Base-by-base conservation (phyloP, 1,140 invertebrate genomes). In the Cotesia vestalis region DNA sequence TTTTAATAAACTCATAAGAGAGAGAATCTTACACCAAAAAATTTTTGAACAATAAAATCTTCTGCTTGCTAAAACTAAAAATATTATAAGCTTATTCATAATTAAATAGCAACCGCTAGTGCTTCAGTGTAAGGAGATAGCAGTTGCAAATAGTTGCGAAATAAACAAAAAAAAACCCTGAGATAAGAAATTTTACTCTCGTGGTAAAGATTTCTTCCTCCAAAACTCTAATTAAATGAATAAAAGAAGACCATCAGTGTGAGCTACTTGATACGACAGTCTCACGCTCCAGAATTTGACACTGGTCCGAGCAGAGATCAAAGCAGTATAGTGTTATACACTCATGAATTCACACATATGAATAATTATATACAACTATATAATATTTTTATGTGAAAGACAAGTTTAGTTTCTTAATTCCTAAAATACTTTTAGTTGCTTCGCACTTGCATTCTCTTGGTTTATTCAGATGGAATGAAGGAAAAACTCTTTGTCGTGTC, bases 201-300 rank as follows among this genome's bases (percentile, higher is more conserved):
- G 11, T 40, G 40, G 71, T 64, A 51, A 34, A 71, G 69, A 63
- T 71, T 17, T 8, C 60, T 53, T 53, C 68, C 59, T 62, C 17
- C 70, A 14, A 75, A 75, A 73, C 69, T 63, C 51, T 72, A 73
- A 76, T 76, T 76, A 73, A 73, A 69, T 66, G 27, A 27, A 27
- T 27, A 27, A 27, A 27, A 27, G 27, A 27, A 63, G 60, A 36
- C 35, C 17, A 36, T 14, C 17, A 46, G 66, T 68, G 59, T 60
- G 60, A 68, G 61, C 46, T 27, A 40, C n/a, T 40, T 5, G 14
- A 36, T 20, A 71, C 66, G 11, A 20, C 60, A 72, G 74, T 86
- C 85, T 80, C 85, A 86, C 85, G 85, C 80, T 84, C 81, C 74
- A 81, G 80, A 80, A 84, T 85, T 83, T 84, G 85, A 85, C 81